These are phyloP conservation scores for Gastrophysa polygoni DNA, from an alignment of 2,888 invertebrate species.

Conservation along the genomic window DNA sequence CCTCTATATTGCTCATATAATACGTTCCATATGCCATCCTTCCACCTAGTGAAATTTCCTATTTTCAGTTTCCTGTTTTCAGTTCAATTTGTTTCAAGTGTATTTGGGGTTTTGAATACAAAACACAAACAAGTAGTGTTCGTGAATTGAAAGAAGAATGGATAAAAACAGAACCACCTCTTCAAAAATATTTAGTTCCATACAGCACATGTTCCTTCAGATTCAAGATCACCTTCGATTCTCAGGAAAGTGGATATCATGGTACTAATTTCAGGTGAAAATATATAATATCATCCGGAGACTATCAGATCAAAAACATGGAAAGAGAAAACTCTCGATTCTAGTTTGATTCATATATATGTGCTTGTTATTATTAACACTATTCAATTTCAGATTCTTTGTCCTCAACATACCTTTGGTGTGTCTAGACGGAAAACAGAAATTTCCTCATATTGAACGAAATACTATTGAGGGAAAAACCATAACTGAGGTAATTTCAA, in stretches of 20 bases:
- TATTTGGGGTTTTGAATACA: constrained; percentile 45
- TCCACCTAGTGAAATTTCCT: background rate
- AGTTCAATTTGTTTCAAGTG: constrained; percentile 41
- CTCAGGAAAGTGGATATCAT: constrained; percentile 44
- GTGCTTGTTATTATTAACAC: too few species aligned
- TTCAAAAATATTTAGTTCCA: constrained; percentile 40
- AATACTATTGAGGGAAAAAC: constrained; percentile 21
- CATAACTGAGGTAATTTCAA: constrained; percentile 25
- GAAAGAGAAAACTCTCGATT: too few species aligned
- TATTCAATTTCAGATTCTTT: constrained; percentile 47
- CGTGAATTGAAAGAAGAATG: constrained; percentile 29
- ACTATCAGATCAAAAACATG: background rate
- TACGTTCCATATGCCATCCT: too few species aligned
- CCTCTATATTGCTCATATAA: too few species aligned
- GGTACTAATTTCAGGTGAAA: constrained; percentile 50
- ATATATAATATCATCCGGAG: background rate
- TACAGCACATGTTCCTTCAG: constrained; percentile 48
- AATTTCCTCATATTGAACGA: constrained; percentile 24
- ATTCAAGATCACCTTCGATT: constrained; percentile 42
- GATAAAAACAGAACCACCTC: constrained; percentile 31
- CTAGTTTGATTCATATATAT: too few species aligned
- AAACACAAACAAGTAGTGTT: constrained; percentile 2
- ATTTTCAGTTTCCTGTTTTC: constrained; percentile 21
- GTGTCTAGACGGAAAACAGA: constrained; percentile 42
- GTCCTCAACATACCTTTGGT: constrained; percentile 53